A percentile compares a stretch with the other conserved stretches of the same genome.
Evolutionary conservation across 2,888 invertebrate genomes (phyloP).

Genomic region (Salticus scenicus): DNA sequence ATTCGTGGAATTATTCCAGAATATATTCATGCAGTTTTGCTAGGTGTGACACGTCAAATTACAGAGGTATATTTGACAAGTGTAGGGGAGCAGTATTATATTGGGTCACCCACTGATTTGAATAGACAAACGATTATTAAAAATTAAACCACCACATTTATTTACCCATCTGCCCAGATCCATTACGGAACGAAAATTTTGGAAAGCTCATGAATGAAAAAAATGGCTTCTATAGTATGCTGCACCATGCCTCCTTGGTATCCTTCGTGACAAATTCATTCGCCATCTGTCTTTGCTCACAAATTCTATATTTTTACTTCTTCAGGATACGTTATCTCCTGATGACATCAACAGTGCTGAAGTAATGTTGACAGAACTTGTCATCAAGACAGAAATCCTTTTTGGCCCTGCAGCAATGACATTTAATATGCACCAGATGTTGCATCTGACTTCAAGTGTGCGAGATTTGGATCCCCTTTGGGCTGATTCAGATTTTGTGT

Average conservation of each 20-base stretch:
- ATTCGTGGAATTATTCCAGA: constrained; percentile 24
- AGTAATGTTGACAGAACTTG: neutral
- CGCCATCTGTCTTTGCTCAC: neutral
- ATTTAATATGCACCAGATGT: constrained; percentile 13
- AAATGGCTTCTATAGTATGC: constrained; percentile 13
- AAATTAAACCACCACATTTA: constrained; percentile 22
- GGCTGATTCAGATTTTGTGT: constrained; percentile 18
- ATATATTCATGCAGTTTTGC: constrained; percentile 36
- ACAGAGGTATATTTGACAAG: constrained; percentile 19
- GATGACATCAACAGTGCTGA: neutral
- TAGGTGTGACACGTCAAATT: constrained; percentile 19
- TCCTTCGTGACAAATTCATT: constrained; percentile 15
- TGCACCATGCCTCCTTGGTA: constrained; percentile 18
- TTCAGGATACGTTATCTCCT: neutral
- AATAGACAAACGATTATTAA: constrained; percentile 17
- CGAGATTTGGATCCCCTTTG: neutral
- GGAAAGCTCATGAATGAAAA: constrained; percentile 30
- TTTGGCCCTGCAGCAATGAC: neutral
- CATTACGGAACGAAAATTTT: constrained; percentile 13
- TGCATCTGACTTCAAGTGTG: constrained; percentile 14
- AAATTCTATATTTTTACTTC: neutral
- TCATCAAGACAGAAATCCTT: neutral
- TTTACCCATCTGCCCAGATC: constrained; percentile 26
- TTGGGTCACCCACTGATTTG: constrained; percentile 25
- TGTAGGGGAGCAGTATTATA: constrained; percentile 18